These are phyloP conservation scores for Saccostrea cuccullata DNA, from an alignment of 1,140 invertebrate genomes.

Conservation along the genomic window DNA sequence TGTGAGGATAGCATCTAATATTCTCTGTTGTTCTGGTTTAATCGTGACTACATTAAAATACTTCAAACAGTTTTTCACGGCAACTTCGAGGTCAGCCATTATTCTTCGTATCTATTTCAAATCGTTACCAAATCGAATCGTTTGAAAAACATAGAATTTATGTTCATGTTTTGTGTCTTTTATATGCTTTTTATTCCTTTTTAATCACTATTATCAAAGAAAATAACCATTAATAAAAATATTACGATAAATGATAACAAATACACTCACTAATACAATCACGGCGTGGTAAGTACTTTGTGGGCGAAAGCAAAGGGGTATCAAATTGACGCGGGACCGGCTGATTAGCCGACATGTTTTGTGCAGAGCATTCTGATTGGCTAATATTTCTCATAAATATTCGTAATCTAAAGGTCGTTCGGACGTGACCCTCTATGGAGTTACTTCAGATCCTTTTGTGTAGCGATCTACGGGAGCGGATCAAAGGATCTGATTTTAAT, in stretches of 20 bases:
- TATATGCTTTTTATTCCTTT: too few species aligned
- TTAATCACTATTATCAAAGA: too few species aligned
- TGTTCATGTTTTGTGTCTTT: too few species aligned
- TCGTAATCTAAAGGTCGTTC: not conserved
- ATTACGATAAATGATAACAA: not conserved
- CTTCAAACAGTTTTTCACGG: not conserved
- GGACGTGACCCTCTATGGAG: too few species aligned
- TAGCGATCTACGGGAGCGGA: too few species aligned
- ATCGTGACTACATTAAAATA: not conserved
- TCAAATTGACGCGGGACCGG: not conserved
- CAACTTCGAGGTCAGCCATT: not conserved
- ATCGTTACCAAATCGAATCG: too few species aligned
- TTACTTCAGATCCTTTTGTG: too few species aligned
- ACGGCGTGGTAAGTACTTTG: too few species aligned
- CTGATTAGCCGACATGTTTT: slow-evolving; percentile 1
- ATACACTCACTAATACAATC: too few species aligned
- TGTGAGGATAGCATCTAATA: not conserved
- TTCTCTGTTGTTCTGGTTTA: not conserved
- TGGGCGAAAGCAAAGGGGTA: not conserved
- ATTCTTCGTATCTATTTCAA: not conserved
- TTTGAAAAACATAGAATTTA: too few species aligned
- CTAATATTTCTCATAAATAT: slow-evolving; percentile 14
- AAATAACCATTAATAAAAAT: too few species aligned
- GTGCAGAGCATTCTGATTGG: not conserved
- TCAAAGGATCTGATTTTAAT: too few species aligned